Evolutionary conservation across 2,888 invertebrate species (phyloP).

Genomic region (Troides oblongomaculatus): DNA sequence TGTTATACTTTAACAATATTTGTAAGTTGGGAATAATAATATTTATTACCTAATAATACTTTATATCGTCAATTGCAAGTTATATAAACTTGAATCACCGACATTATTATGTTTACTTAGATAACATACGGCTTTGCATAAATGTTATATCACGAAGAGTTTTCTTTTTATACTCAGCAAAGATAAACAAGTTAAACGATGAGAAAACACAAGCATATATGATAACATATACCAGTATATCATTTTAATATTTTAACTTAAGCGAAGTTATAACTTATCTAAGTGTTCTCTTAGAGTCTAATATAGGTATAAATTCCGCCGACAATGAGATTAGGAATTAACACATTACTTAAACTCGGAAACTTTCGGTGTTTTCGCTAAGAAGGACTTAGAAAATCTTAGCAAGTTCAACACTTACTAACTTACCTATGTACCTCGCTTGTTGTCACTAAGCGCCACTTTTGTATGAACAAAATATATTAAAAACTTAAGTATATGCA

Average conservation of each 20-base stretch:
- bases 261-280: background rate
- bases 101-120: too few relatives aligned
- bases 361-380: constrained; percentile 10
- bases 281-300: constrained; percentile 4
- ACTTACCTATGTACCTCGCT: constrained; percentile 15
- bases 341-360: constrained; percentile 17
- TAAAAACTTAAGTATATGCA: background rate
- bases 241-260: constrained; percentile 1
- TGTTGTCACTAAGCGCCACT: constrained; percentile 11
- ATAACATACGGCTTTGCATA: too few relatives aligned
- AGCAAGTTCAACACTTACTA: constrained; percentile 19
- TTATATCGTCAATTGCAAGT: too few relatives aligned
- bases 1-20: too few relatives aligned
- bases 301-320: constrained; percentile 4
- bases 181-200: too few relatives aligned
- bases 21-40: too few relatives aligned
- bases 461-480: background rate
- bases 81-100: too few relatives aligned
- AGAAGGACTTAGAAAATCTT: constrained; percentile 17
- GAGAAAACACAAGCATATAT: background rate
- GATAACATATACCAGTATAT: background rate
- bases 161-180: too few relatives aligned
- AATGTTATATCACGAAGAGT: too few relatives aligned
- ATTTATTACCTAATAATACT: too few relatives aligned
- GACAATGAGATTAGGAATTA: constrained; percentile 21